Evolutionary conservation across 2,797 vertebrate genomes (phyloP).

Genomic region (Hylomyscus alleni): DNA sequence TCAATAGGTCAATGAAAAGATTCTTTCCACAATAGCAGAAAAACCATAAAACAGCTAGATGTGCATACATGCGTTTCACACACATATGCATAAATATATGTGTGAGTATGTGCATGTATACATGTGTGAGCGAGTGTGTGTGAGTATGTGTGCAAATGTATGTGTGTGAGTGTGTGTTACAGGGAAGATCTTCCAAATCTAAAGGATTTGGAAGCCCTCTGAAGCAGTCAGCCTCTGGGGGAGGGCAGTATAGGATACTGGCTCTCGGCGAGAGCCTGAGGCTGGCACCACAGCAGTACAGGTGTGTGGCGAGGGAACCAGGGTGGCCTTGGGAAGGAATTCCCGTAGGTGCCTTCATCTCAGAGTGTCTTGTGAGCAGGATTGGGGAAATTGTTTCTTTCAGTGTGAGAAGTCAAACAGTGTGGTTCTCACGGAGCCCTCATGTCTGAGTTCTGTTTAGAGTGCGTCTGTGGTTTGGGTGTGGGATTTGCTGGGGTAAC

Average conservation of each 20-base stretch:
- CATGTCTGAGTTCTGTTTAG: not conserved
- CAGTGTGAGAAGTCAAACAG: not conserved
- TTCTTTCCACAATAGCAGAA: not conserved
- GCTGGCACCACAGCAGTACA: not conserved
- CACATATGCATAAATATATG: not conserved
- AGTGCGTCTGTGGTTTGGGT: not conserved
- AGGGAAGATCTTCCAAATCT: not conserved
- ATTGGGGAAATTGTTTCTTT: not conserved
- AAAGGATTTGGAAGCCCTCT: not conserved
- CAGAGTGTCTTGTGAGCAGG: not conserved
- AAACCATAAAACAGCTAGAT: not conserved
- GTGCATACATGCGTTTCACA: not conserved
- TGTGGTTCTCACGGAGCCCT: not conserved
- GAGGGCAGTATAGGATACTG: too few relatives aligned
- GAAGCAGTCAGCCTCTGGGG: not conserved
- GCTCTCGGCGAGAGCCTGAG: not conserved
- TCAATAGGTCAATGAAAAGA: not conserved
- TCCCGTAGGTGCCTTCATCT: not conserved
- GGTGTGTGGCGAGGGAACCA: not conserved
- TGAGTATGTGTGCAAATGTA: not conserved
- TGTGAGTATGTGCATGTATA: not conserved
- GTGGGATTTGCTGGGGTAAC: not conserved
- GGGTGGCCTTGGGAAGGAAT: not conserved
- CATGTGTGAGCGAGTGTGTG: not conserved
- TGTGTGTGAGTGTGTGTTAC: not conserved